A percentile compares a stretch with the other conserved stretches of the same genome.
Conservation (phyloP, 2,113 vertebrate genomes). For the Agapornis roseicollis region DNA sequence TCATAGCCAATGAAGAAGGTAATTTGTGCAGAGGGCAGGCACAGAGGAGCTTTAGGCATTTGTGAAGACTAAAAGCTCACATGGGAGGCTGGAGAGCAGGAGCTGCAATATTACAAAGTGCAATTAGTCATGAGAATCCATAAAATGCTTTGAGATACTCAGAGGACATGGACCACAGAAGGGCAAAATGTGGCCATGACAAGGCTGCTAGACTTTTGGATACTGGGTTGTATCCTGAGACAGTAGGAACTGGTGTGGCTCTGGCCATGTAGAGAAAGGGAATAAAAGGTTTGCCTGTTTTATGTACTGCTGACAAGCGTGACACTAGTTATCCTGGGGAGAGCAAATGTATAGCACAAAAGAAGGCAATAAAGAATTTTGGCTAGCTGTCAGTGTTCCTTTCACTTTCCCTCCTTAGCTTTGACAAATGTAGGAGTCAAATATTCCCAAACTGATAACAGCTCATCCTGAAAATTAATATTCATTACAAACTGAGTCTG, state of each 20-base stretch:
- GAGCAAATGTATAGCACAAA: background rate
- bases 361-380: conserved; percentile 8
- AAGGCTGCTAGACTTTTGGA: background rate
- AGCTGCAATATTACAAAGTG: background rate
- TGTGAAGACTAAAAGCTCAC: background rate
- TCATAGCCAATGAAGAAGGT: background rate
- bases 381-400: background rate
- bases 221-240: background rate
- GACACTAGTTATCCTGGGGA: background rate
- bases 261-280: background rate
- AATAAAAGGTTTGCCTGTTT: background rate
- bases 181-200: background rate
- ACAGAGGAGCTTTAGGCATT: background rate
- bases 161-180: background rate
- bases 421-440: background rate
- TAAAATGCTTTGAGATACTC: background rate
- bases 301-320: conserved; percentile 9
- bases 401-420: background rate
- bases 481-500: background rate
- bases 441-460: background rate
- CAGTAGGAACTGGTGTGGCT: background rate
- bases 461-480: background rate
- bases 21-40: background rate
- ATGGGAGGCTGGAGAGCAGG: background rate
- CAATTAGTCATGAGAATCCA: background rate